These are phyloP conservation scores for Dicrurus megarhynchus DNA, from an alignment of 2,113 vertebrate species.

Conservation along the genomic window DNA sequence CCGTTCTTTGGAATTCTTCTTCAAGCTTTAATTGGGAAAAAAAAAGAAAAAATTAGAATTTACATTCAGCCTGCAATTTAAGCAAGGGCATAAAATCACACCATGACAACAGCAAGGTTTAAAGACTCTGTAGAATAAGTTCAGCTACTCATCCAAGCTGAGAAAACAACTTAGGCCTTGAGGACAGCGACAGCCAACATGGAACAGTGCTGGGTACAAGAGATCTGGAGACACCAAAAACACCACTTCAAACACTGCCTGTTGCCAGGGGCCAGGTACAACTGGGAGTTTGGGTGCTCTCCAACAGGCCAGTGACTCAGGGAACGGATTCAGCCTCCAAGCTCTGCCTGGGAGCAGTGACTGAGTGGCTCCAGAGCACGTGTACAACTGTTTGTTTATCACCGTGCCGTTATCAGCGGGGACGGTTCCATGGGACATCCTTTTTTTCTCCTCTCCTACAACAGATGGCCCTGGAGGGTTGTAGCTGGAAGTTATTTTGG, in stretches of 20 bases:
- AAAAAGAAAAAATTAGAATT: not conserved
- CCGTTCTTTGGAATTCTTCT: slow-evolving; percentile 97
- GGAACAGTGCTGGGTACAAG: not conserved
- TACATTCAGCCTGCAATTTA: not conserved
- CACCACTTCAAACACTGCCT: not conserved
- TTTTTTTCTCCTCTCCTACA: slow-evolving; percentile 57
- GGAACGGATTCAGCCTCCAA: not conserved
- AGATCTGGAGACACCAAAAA: not conserved
- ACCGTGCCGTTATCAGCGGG: not conserved
- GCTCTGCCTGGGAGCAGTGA: not conserved
- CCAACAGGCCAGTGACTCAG: not conserved
- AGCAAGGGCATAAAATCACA: not conserved
- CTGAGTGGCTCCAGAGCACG: not conserved
- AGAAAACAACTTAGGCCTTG: not conserved
- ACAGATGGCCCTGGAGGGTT: slow-evolving; percentile 61
- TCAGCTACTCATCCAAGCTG: not conserved
- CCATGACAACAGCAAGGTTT: not conserved
- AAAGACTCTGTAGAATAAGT: not conserved
- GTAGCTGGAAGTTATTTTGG: slow-evolving; percentile 57
- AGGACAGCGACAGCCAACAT: not conserved
- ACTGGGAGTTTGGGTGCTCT: not conserved
- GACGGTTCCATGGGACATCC: slow-evolving; percentile 44
- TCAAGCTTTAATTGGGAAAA: slow-evolving; percentile 81
- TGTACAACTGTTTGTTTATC: slow-evolving; percentile 59
- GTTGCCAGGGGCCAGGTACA: not conserved